phyloP scores from a whole-genome alignment of 2,113 vertebrate species.

The Clarias batrachus region DNA sequence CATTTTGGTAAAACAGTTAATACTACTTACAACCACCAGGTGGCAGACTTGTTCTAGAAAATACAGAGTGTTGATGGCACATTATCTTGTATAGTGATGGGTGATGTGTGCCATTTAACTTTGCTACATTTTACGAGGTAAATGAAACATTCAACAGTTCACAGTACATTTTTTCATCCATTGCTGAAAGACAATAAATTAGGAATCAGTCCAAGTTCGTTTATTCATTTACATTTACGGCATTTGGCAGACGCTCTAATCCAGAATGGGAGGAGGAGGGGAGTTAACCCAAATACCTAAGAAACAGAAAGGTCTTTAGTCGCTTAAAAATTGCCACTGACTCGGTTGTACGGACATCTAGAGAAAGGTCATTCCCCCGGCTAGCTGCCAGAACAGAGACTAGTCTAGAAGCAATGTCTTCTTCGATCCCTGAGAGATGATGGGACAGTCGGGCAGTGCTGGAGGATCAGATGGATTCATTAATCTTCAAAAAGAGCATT shows the following conservation, averaged over 20 bases:
- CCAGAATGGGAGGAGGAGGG: too few species aligned
- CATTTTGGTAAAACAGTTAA: background rate
- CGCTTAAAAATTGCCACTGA: too few species aligned
- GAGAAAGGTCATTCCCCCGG: too few species aligned
- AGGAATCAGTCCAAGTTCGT: background rate
- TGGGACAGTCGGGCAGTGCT: too few species aligned
- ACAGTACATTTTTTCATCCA: background rate
- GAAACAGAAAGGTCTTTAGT: too few species aligned
- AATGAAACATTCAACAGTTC: slow-evolving; percentile 15
- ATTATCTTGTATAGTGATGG: slow-evolving; percentile 14
- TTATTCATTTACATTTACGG: background rate
- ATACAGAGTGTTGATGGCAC: slow-evolving; percentile 23
- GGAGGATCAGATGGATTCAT: too few species aligned
- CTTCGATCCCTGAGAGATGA: too few species aligned
- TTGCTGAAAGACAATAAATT: background rate
- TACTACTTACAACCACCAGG: slow-evolving; percentile 65
- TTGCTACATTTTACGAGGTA: background rate
- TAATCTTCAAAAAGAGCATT: background rate
- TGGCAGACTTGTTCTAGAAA: slow-evolving; percentile 73
- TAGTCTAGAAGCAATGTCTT: too few species aligned
- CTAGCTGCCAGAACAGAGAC: too few species aligned
- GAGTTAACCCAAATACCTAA: too few species aligned
- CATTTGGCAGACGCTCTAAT: too few species aligned
- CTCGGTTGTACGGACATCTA: too few species aligned
- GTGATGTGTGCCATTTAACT: slow-evolving; percentile 11